phyloP scores from a whole-genome alignment of 2,888 invertebrate species.

The Drosophila maculinotata region DNA sequence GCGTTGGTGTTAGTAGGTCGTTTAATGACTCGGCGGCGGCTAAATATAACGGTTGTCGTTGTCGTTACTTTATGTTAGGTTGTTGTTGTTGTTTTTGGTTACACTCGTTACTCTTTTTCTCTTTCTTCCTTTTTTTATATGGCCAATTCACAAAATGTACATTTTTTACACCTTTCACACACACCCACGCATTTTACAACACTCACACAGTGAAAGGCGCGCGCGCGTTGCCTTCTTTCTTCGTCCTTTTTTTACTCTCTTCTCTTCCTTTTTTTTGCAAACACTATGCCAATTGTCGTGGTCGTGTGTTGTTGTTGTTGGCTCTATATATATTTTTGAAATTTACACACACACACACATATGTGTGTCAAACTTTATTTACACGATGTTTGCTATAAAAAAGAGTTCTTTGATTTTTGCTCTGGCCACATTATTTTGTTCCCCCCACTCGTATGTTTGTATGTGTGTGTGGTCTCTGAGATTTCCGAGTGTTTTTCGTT shows the following conservation, averaged over 20 bases:
- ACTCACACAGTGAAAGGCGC: conserved; percentile 62
- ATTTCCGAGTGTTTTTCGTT: conserved; percentile 48
- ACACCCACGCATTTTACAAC: conserved; percentile 70
- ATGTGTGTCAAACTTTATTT: conserved; percentile 42
- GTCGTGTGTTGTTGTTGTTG: conserved; percentile 50
- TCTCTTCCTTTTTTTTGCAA: conserved; percentile 41
- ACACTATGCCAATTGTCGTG: conserved; percentile 50
- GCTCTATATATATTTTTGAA: conserved; percentile 36
- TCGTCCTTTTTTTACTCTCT: conserved; percentile 45
- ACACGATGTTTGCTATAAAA: conserved; percentile 34
- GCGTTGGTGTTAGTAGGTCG: conserved; percentile 66
- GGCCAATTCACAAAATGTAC: conserved; percentile 78
- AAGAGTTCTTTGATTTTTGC: conserved; percentile 46
- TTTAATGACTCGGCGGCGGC: conserved; percentile 67
- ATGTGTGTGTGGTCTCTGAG: conserved; percentile 44
- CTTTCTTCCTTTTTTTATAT: conserved; percentile 53
- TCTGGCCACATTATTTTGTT: conserved; percentile 64
- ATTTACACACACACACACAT: conserved; percentile 21
- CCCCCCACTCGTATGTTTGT: conserved; percentile 7
- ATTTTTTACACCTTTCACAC: conserved; percentile 78
- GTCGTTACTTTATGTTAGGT: conserved; percentile 60
- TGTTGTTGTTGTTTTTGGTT: conserved; percentile 52
- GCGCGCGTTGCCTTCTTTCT: conserved; percentile 58
- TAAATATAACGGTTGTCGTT: conserved; percentile 72
- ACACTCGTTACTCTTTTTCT: conserved; percentile 74